Conservation (phyloP, 2,797 vertebrate genomes). For the Coregonus ussuriensis region DNA sequence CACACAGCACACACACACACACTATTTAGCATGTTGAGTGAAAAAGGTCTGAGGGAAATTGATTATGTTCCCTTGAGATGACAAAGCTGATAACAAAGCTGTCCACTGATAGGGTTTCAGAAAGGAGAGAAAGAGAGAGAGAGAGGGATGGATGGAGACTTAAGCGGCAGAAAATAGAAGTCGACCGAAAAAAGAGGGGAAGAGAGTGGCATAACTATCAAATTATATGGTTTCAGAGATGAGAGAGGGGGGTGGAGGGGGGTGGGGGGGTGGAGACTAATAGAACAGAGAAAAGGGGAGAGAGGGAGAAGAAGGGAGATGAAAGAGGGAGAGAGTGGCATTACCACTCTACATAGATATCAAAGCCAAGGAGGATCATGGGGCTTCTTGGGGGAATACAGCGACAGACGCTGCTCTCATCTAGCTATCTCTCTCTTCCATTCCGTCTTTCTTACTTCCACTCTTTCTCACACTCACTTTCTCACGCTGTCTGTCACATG, state of each 20-base stretch:
- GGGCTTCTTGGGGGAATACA: neutral
- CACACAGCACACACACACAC: slow-evolving; percentile 14
- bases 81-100: slow-evolving; percentile 19
- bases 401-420: neutral
- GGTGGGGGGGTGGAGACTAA: neutral
- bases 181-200: slow-evolving; percentile 30
- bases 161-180: neutral
- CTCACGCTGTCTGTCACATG: too few species aligned
- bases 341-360: slow-evolving; percentile 26
- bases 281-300: too few species aligned
- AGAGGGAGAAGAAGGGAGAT: slow-evolving; percentile 25
- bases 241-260: neutral
- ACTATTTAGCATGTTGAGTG: slow-evolving; percentile 14
- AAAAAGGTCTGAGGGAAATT: slow-evolving; percentile 45
- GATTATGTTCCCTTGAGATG: slow-evolving; percentile 51
- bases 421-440: neutral
- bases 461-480: too few species aligned
- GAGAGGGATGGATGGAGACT: neutral
- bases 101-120: slow-evolving; percentile 46
- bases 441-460: neutral
- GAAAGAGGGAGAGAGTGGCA: slow-evolving; percentile 14
- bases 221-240: too few species aligned
- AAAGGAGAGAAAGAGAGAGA: neutral
- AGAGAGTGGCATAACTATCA: slow-evolving; percentile 32
- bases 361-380: slow-evolving; percentile 8